Evolutionary conservation across 2,888 invertebrate species (phyloP), one percentile per base, ranked within the genome.

Genomic region (Lepidonotus clava): DNA sequence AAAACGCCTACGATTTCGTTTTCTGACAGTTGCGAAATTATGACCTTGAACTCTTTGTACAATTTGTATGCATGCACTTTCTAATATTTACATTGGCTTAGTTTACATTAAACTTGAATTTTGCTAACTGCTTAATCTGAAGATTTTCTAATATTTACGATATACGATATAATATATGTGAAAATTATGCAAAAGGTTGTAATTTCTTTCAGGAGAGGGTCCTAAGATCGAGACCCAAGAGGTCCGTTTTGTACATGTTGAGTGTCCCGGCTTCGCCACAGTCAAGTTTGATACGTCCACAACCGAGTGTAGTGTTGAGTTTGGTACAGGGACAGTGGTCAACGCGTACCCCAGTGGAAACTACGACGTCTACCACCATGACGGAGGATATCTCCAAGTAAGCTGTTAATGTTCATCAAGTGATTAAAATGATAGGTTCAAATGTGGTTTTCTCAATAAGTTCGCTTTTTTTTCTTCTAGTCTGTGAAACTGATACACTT

Each of bases 201-300:
- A n/a, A n/a, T n/a, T n/a, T n/a, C n/a, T n/a, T 83, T 36, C 87
- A 90, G 90, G 89, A 40, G 90, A 90, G 76, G 87, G 88, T 4
- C 87, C 89, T 40, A 88, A 89, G 32, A 89, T 87, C 71, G 90
- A 91, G 38, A 88, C 88, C 0, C 89, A 90, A 86, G 90, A 90
- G 5, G 89, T 92, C 32, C 92, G 92, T 89, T 92, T 92, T 90
- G 91, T 93, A 40, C 92, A 92, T 87, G 92, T 94, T 21, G 94
- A 94, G 88, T 94, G 94, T 89, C 93, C 93, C 14, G 93, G 93
- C 14, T 94, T 91, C 90, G 93, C 94, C 56, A 93, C 94, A 14
- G 91, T 93, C 34, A 92, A 93, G 89, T 94, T 94, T 89, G 93
- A 94, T 89, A 91, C 91, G 84, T 88, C 90, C 40, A 92, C 92